These are phyloP conservation scores for Romanogobio albipinnatus DNA, from an alignment of 2,113 vertebrate genomes.

Conservation along the genomic window DNA sequence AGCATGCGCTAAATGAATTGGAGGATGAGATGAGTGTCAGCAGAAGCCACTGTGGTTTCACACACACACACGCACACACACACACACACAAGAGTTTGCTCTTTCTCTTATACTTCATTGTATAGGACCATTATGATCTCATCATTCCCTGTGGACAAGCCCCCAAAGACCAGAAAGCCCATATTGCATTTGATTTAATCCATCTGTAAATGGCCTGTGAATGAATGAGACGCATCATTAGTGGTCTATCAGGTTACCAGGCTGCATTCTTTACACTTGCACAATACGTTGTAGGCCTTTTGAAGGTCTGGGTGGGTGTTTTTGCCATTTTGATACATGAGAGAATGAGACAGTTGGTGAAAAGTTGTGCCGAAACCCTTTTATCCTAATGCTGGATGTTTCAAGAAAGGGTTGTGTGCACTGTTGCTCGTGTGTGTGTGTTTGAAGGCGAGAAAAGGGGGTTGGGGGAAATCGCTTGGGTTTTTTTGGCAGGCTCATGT, in stretches of 20 bases:
- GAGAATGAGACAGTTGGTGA: constrained; percentile 31
- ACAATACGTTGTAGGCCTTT: constrained; percentile 39
- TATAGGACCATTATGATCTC: constrained; percentile 28
- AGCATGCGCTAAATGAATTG: constrained; percentile 22
- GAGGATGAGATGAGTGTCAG: constrained; percentile 21
- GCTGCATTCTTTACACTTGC: constrained; percentile 26
- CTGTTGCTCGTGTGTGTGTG: constrained; percentile 34
- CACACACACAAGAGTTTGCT: neutral
- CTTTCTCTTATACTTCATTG: constrained; percentile 2
- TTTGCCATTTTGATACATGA: constrained; percentile 25
- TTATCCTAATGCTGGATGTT: constrained; percentile 28
- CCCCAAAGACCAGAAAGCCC: constrained; percentile 27
- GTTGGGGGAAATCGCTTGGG: neutral
- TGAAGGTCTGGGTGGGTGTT: constrained; percentile 28
- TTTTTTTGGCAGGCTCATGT: constrained; percentile 43
- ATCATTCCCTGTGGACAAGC: constrained; percentile 19
- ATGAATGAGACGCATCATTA: constrained; percentile 52
- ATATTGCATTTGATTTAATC: constrained; percentile 47
- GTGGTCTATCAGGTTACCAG: constrained; percentile 55
- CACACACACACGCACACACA: neutral
- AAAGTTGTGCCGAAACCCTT: constrained; percentile 23
- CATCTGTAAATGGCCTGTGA: constrained; percentile 35
- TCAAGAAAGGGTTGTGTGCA: neutral
- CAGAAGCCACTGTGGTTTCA: constrained; percentile 34
- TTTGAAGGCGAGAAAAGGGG: constrained; percentile 24